Base-by-base conservation (phyloP, 2,797 vertebrate genomes). In the Tarsius wallacei region DNA sequence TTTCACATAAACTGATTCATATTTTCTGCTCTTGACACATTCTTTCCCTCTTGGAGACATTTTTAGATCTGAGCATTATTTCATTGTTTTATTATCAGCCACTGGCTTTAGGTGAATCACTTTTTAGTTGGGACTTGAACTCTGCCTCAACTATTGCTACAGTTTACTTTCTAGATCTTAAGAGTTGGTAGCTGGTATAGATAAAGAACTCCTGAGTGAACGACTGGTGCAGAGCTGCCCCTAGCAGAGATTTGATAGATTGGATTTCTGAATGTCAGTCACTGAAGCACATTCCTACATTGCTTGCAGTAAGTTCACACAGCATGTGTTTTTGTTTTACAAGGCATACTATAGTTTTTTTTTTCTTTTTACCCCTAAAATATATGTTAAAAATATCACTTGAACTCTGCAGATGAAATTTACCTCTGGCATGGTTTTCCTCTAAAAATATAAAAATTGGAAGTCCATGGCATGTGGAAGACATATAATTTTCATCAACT, bases 221-320 rank as follows among this genome's bases (percentile, higher is more conserved):
- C 55, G 33, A 31, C 12, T 2, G 86, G 22, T 6, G 0, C 0
- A 1, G 28, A 49, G 49, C 63, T 16, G 22, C 12, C 28, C 22
- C 0, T 24, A 6, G 12, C 73, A n/a, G 47, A 36, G 70, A 33
- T 36, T 77, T 11, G 5, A 9, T 11, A 28, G 49, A 53, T 5
- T 49, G 49, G 36, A 31, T 87, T 90, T 93, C 91, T 47, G 33
- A 71, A 57, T 28, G 31, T 91, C 68, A n/a, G 59, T 63, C 49
- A 83, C 31, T 2, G 16, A 28, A 84, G 63, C 36, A 14, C 36
- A 19, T 61, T 73, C 5, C 19, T 42, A 42, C 42, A 4, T 42
- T 26, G 47, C 51, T n/a, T 76, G 63, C 24, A 4, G 24, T 11
- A 13, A 68, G 53, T 33, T 71, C 19, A 6, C n/a, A 8, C 14